These are phyloP conservation scores for Brachionus manjavacas DNA, from an alignment of 1,140 invertebrate genomes.

Conservation along the genomic window DNA sequence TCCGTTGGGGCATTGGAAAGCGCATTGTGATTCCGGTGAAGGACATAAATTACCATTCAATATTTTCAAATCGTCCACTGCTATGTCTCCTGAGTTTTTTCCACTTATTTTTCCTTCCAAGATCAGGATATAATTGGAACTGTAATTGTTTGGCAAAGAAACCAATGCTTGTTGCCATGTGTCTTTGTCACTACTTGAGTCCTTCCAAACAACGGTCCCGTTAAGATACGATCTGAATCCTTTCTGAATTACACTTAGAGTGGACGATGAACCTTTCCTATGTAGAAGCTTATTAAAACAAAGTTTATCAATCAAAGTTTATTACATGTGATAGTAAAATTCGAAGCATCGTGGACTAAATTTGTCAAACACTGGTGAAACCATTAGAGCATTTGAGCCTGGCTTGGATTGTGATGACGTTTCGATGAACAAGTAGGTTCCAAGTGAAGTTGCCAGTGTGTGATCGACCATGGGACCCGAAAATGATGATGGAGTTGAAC, in stretches of 20 bases:
- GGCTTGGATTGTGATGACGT: neutral
- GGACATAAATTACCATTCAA: neutral
- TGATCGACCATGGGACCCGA: slow-evolving; percentile 47
- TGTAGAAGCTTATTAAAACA: too few relatives aligned
- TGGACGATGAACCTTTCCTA: neutral
- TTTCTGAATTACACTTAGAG: neutral
- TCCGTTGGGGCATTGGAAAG: slow-evolving; percentile 17
- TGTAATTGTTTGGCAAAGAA: slow-evolving; percentile 11
- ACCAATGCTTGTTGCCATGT: slow-evolving; percentile 24
- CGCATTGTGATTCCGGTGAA: neutral
- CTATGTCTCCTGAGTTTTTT: slow-evolving; percentile 42
- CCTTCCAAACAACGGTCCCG: neutral
- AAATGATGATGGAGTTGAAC: neutral
- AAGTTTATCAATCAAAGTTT: neutral
- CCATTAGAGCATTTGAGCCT: neutral
- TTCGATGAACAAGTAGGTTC: slow-evolving; percentile 47
- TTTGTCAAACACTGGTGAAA: slow-evolving; percentile 39
- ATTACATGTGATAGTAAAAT: slow-evolving; percentile 40
- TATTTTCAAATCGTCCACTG: slow-evolving; percentile 34
- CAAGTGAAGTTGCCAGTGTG: slow-evolving; percentile 45
- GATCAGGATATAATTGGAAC: neutral
- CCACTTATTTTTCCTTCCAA: neutral
- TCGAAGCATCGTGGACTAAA: neutral
- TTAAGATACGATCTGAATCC: neutral
- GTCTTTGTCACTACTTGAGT: neutral